These are phyloP conservation scores for Rhinichthys klamathensis DNA, from an alignment of 2,113 vertebrate species.

Conservation along the genomic window DNA sequence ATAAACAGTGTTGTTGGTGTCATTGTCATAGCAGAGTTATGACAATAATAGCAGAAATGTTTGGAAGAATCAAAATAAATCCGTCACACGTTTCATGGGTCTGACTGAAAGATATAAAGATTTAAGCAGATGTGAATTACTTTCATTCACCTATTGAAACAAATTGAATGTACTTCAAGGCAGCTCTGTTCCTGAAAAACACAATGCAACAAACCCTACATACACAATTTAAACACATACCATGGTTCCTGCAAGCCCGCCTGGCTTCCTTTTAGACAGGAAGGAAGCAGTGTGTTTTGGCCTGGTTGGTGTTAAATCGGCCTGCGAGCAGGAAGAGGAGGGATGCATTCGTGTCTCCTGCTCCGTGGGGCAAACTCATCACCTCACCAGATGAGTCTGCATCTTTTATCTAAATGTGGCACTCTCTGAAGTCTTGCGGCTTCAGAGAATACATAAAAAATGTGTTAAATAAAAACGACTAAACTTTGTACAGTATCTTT, in stretches of 20 bases:
- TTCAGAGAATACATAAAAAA: too few species aligned
- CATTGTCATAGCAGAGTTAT: background rate
- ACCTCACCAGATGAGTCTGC: conserved; percentile 53
- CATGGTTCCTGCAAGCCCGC: conserved; percentile 45
- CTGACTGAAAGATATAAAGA: background rate
- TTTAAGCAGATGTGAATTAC: background rate
- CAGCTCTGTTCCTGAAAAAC: background rate
- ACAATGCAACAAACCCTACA: conserved; percentile 14
- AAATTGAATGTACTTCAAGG: background rate
- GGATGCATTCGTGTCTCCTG: conserved; percentile 23
- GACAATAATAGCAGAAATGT: background rate
- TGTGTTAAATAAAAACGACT: background rate
- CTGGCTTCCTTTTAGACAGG: conserved; percentile 52
- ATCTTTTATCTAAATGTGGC: conserved; percentile 37
- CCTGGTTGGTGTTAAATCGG: conserved; percentile 57
- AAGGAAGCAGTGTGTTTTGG: conserved; percentile 59
- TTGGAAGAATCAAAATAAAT: background rate
- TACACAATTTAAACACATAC: conserved; percentile 30
- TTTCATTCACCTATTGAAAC: background rate
- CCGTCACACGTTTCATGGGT: background rate
- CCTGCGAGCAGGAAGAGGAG: conserved; percentile 54
- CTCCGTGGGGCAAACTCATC: conserved; percentile 35
- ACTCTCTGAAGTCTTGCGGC: background rate
- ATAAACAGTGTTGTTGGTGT: background rate
- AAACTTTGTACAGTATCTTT: background rate